These are phyloP conservation scores for Microcebus jonahi DNA, from an alignment of 2,113 vertebrate genomes.

Conservation along the genomic window DNA sequence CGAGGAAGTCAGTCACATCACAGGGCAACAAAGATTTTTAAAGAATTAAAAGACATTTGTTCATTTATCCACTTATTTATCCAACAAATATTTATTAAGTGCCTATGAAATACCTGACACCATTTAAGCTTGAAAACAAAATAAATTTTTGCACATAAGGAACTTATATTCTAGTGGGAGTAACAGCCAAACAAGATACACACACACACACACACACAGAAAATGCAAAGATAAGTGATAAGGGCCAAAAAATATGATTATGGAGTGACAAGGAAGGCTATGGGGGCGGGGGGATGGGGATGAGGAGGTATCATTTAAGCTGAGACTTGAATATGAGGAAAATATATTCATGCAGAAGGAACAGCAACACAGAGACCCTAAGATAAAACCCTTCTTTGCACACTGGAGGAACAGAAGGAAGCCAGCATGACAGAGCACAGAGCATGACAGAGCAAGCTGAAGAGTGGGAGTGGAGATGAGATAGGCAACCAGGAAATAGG, in stretches of 20 bases:
- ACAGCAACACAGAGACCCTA: neutral
- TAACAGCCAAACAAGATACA: neutral
- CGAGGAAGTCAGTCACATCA: neutral
- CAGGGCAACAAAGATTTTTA: neutral
- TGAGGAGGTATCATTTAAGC: neutral
- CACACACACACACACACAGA: too few relatives aligned
- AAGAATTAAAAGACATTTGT: neutral
- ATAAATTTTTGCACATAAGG: neutral
- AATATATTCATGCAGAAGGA: neutral
- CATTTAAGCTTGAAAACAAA: neutral
- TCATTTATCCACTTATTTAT: neutral
- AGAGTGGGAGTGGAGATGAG: neutral
- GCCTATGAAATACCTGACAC: neutral
- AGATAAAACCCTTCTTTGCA: neutral
- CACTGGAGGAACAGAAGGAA: neutral
- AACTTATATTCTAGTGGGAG: neutral
- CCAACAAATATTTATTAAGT: neutral
- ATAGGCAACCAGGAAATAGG: neutral
- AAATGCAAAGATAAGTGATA: neutral
- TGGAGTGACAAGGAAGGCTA: neutral
- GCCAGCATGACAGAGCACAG: neutral
- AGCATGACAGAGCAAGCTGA: neutral
- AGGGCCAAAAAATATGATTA: neutral
- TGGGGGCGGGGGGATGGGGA: rapidly evolving
- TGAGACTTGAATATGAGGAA: neutral